Evolutionary conservation across 1,140 invertebrate genomes (phyloP), one percentile per base, ranked within the genome.

Genomic region (Harlomillsia oculata): DNA sequence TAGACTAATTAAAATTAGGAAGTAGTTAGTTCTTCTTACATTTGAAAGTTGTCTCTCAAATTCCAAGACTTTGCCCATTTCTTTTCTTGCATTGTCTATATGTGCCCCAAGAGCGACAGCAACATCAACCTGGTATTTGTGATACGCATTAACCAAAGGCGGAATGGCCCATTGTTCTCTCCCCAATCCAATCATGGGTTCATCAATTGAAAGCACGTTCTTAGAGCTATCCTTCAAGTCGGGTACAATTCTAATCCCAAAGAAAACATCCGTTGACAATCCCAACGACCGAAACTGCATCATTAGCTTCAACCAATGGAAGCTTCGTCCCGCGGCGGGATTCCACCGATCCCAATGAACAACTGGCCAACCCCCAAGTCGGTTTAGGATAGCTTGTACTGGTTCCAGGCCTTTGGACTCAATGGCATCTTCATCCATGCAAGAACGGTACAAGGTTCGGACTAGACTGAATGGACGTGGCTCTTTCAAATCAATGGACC

Each of bases 31-130:
- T 34, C 8, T 9, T 34, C 79, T 82, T 77, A 92, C 89, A 69
- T 94, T 93, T n/a, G 91, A 91, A 29, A 99, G 75, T 59, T 82
- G 77, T 14, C 90, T 91, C 77, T 99, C 94, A 67, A 98, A 97
- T n/a, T 86, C 74, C 1, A 98, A 75, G 0, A 91, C 88, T 44
- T 89, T 82, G 20, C 76, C 78, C 36, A 97, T 76, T 67, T 96
- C 88, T 6, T 74, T 70, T 53, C 76, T 69, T 1, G 90, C 91
- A n/a, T 68, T 69, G 0, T 72, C 68, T 55, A 74, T 78, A 20
- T 93, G 74, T 5, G 89, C 87, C 14, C 94, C 94, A 30, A 97
- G 78, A 1, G 94, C 76, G 0, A 83, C 79, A 0, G 94, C 87
- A 43, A 96, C 83, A 62, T 90, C 86, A 0, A 65, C 54, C 83